Evolutionary conservation across 2,797 vertebrate species (phyloP), one percentile per base, ranked within the genome.

Genomic region (Pseudotriccus pelzelni): DNA sequence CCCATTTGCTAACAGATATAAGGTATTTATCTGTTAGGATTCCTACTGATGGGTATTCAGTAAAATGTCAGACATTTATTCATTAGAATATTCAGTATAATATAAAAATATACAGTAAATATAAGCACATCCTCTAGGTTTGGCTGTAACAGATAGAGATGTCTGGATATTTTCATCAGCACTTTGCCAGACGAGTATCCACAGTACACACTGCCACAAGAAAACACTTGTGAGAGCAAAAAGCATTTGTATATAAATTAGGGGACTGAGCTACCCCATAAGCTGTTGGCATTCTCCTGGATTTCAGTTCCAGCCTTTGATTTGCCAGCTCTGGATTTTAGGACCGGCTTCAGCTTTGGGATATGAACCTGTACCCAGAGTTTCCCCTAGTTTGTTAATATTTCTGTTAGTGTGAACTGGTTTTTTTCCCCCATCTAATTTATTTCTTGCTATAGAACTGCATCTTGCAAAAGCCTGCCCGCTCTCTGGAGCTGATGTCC

Each of bases 41-140:
- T 86, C 52, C 70, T 95, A 80, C 46, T n/a, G 76, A 82, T 87
- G 59, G 55, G 22, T 66, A 83, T 73, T 91, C 49, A 84, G 77
- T 90, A 96, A 91, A 84, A 91, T 87, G 81, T 94, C 96, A 93
- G 93, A 75, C 43, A 67, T 81, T 78, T 84, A 78, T 93, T 94
- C 59, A 87, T 78, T 87, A 90, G 67, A 84, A 82, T 92, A 95
- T 77, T 95, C 80, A 58, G 64, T 75, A 94, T 87, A 91, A 93
- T 84, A 96, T 90, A 94, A 96, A 96, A 96, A 95, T 89, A 95
- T 77, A 94, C 93, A 94, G 96, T 89, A 95, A 96, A 84, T 95
- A 89, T 72, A 95, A 94, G 93, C 67, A 94, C 53, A 84, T 89
- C 60, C 47, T 82, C 53, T 74, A 87, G 73, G 84, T 84, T 74